Evolutionary conservation across 2,888 invertebrate genomes (phyloP).

Genomic region (Trichacis sp.): DNA sequence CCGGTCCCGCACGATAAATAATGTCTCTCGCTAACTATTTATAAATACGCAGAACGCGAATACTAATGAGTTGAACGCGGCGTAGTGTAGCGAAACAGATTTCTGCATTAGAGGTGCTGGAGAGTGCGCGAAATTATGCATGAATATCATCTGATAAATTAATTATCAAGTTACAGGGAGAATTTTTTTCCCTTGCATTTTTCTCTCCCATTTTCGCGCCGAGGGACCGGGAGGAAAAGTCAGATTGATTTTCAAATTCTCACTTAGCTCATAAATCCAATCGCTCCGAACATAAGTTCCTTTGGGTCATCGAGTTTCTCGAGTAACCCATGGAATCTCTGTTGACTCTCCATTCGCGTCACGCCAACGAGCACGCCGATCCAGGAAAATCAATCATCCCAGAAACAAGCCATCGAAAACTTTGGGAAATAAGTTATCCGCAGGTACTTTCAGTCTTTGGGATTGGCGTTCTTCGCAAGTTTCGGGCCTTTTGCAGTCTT

Average conservation of each 20-base stretch:
- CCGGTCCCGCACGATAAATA: slow-evolving; percentile 23
- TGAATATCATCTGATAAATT: neutral
- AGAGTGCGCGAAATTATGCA: slow-evolving; percentile 2
- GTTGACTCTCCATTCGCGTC: slow-evolving; percentile 43
- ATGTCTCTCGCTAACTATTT: slow-evolving; percentile 28
- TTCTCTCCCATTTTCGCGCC: neutral
- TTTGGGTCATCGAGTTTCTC: slow-evolving; percentile 50
- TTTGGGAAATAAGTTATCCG: slow-evolving; percentile 45
- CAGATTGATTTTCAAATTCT: slow-evolving; percentile 43
- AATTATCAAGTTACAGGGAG: neutral
- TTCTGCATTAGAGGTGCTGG: slow-evolving; percentile 8
- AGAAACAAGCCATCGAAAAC: slow-evolving; percentile 52
- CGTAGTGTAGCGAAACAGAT: slow-evolving; percentile 6
- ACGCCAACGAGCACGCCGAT: slow-evolving; percentile 45
- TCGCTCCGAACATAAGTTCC: slow-evolving; percentile 51
- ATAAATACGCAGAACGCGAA: slow-evolving; percentile 28
- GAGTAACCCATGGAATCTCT: slow-evolving; percentile 51
- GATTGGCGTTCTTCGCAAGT: slow-evolving; percentile 44
- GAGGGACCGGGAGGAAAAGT: slow-evolving; percentile 17
- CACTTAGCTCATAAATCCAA: slow-evolving; percentile 50
- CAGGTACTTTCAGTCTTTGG: slow-evolving; percentile 13
- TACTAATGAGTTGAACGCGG: slow-evolving; percentile 27
- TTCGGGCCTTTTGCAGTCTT: slow-evolving; percentile 30
- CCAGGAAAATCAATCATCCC: slow-evolving; percentile 54
- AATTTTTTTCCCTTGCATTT: no score